Evolutionary conservation across 2,113 vertebrate genomes (phyloP).

Genomic region (Beaufortia kweichowensis): DNA sequence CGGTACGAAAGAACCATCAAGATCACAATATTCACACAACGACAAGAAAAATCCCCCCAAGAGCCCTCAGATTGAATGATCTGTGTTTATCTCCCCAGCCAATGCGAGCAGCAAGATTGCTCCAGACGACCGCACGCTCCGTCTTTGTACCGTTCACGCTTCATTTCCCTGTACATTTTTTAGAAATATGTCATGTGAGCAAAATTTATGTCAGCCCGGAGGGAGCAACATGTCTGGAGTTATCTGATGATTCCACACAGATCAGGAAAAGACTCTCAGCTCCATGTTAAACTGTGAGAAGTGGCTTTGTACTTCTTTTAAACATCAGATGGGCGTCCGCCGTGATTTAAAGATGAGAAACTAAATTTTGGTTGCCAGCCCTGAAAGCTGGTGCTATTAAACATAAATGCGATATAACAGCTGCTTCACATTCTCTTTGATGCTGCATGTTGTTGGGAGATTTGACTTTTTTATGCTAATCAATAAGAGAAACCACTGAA

Average conservation of each 20-base stretch:
- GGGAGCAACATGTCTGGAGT: slow-evolving; percentile 59
- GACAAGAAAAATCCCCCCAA: neutral
- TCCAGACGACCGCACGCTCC: neutral
- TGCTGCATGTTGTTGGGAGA: slow-evolving; percentile 56
- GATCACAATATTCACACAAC: neutral
- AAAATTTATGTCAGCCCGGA: slow-evolving; percentile 49
- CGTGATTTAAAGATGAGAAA: slow-evolving; percentile 68
- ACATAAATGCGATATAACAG: slow-evolving; percentile 67
- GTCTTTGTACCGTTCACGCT: slow-evolving; percentile 30
- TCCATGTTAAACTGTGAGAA: slow-evolving; percentile 55
- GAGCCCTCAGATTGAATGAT: slow-evolving; percentile 24
- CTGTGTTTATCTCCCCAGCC: slow-evolving; percentile 2
- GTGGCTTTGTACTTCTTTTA: slow-evolving; percentile 63
- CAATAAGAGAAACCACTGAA: slow-evolving; percentile 2
- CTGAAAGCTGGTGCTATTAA: slow-evolving; percentile 62
- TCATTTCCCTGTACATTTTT: slow-evolving; percentile 33
- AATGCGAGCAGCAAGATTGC: slow-evolving; percentile 4
- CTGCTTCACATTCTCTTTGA: slow-evolving; percentile 61
- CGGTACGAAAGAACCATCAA: neutral
- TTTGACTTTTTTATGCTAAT: slow-evolving; percentile 37
- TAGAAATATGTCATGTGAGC: slow-evolving; percentile 27
- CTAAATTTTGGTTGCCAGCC: slow-evolving; percentile 51
- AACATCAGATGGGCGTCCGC: slow-evolving; percentile 58
- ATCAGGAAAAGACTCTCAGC: slow-evolving; percentile 54
- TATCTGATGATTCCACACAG: slow-evolving; percentile 51